Percentiles rank a stretch among this genome's conserved stretches.
phyloP scores from a whole-genome alignment of 2,888 invertebrate genomes.

The Drosophila limbata region DNA sequence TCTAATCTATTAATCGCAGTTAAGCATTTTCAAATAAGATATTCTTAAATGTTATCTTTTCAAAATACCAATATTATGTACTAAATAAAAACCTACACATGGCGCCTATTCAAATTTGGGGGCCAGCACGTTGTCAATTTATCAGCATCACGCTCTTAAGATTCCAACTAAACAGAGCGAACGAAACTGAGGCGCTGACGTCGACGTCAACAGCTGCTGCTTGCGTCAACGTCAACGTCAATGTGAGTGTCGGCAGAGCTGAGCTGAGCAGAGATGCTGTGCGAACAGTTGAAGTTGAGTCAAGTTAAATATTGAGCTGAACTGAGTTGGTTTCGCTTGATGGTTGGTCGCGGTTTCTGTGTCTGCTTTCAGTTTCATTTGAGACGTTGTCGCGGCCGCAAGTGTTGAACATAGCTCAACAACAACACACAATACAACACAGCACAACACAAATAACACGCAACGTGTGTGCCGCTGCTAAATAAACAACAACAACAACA shows the following conservation, averaged over 20 bases:
- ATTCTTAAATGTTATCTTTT: slow-evolving; percentile 20
- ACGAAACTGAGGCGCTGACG: slow-evolving; percentile 19
- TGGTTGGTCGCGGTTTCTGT: slow-evolving; percentile 62
- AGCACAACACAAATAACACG: slow-evolving; percentile 25
- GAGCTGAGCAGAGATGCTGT: slow-evolving; percentile 30
- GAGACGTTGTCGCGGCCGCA: slow-evolving; percentile 82
- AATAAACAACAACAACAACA: slow-evolving; percentile 35
- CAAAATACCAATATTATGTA: slow-evolving; percentile 17
- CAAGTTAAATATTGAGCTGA: slow-evolving; percentile 36
- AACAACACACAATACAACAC: slow-evolving; percentile 20
- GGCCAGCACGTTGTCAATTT: slow-evolving; percentile 74
- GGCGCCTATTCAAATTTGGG: slow-evolving; percentile 55
- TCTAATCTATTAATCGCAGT: not conserved
- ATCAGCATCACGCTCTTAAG: slow-evolving; percentile 76
- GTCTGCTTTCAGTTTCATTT: slow-evolving; percentile 86
- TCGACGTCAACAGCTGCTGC: slow-evolving; percentile 7
- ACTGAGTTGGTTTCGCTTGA: slow-evolving; percentile 48
- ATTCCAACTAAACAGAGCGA: slow-evolving; percentile 53
- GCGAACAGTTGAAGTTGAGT: slow-evolving; percentile 23
- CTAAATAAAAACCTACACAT: slow-evolving; percentile 22
- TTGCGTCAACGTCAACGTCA: slow-evolving; percentile 15
- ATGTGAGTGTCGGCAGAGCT: slow-evolving; percentile 25
- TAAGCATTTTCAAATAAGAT: not conserved
- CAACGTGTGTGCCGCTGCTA: slow-evolving; percentile 52
- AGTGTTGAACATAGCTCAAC: slow-evolving; percentile 57